phyloP scores from a whole-genome alignment of 1,140 invertebrate genomes.

The Pachyrhynchus sulphureomaculatus region DNA sequence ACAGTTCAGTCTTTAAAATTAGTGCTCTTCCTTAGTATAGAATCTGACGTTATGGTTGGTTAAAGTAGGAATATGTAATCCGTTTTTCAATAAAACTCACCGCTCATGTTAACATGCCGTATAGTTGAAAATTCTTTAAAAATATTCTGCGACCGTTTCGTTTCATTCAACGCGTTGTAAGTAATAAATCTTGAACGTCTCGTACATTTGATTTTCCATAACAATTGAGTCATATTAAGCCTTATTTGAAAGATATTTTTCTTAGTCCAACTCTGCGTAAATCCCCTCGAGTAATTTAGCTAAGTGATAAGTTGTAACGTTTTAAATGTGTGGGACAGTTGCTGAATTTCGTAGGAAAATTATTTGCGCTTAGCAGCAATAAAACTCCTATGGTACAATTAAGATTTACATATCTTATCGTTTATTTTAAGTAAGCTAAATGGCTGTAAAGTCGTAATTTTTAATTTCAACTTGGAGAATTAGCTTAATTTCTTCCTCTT shows the following conservation, averaged over 20 bases:
- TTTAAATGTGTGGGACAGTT: conserved; percentile 22
- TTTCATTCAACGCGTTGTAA: too few relatives aligned
- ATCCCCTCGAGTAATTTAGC: conserved; percentile 15
- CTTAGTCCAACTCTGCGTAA: neutral
- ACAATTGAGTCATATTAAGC: too few relatives aligned
- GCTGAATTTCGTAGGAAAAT: conserved; percentile 14
- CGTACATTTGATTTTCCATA: too few relatives aligned
- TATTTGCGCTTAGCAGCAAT: conserved; percentile 19
- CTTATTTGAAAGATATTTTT: neutral
- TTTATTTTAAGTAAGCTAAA: conserved; percentile 9
- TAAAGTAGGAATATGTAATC: too few relatives aligned
- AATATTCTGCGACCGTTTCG: too few relatives aligned
- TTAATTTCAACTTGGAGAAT: neutral
- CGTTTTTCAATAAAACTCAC: too few relatives aligned
- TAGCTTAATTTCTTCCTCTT: neutral
- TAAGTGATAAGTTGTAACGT: conserved; percentile 23
- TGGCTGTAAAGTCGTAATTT: neutral
- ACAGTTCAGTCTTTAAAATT: too few relatives aligned
- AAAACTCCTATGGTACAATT: conserved; percentile 12
- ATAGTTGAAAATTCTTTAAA: too few relatives aligned
- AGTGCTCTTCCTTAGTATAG: too few relatives aligned
- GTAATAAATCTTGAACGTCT: too few relatives aligned
- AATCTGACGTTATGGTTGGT: too few relatives aligned
- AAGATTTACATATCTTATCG: conserved; percentile 23
- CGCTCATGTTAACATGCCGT: too few relatives aligned